Evolutionary conservation across 1,140 invertebrate genomes (phyloP), one percentile per base, ranked within the genome.

Genomic region (Bombus vancouverensis): DNA sequence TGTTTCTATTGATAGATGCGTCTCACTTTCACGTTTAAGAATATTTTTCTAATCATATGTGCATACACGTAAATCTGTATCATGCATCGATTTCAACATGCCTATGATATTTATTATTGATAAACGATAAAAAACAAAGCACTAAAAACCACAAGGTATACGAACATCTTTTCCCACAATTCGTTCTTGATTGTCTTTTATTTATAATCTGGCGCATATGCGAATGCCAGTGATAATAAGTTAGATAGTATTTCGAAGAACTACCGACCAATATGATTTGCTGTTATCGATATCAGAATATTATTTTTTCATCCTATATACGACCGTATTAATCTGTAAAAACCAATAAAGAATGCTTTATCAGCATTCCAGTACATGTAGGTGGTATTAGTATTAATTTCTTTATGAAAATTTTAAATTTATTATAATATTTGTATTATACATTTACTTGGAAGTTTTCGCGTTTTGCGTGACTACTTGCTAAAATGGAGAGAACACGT

Each of bases 401-500:
- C 13, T 53, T 9, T 59, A 59, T 32, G 74, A 57, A 37, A 10
- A 15, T 76, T 53, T 57, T 15, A 13, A 15, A 18, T 57, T 28
- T 28, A 59, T 28, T 12, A 59, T 12, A n/a, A 13, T 62, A 62
- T 12, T 1, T 74, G 22, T 44, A 15, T 15, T 15, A 15, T 42
- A 15, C 25, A 39, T 42, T 42, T 70, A 39, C 4, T 42, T 28
- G 4, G 12, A 73, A 18, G 8, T 68, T n/a, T 10, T 32, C 6
- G 6, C 5, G 34, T 59, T 39, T 81, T 53, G 25, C 18, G 47
- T 32, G 9, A 53, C n/a, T 53, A 12, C 47, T 75, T 57, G 32
- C 13, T 76, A 70, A 74, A 77, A 78, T 28, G 70, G 53, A 75
- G 13, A 44, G 42, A 57, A 77, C 18, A 72, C 3, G 66, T 39